A percentile compares a stretch with the other conserved stretches of the same genome.
These are phyloP conservation scores for Manacus vitellinus DNA, from an alignment of 2,113 vertebrate genomes.

Conservation along the genomic window DNA sequence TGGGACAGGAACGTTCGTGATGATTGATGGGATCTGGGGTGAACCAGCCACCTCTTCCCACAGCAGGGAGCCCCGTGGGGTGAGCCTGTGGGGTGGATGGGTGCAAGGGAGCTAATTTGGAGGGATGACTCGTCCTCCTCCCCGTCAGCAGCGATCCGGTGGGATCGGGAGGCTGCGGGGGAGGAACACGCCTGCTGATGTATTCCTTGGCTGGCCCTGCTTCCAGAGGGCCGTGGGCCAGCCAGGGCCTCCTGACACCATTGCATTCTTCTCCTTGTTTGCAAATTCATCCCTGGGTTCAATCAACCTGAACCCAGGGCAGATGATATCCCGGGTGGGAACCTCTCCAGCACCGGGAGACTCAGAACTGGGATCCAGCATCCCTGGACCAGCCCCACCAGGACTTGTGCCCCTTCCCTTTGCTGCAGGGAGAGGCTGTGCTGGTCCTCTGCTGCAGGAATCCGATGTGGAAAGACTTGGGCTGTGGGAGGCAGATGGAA, in stretches of 20 bases:
- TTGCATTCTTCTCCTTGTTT: background rate
- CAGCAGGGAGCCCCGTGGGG: background rate
- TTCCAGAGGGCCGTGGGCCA: background rate
- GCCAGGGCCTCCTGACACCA: background rate
- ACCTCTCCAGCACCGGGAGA: background rate
- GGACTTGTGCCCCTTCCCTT: background rate
- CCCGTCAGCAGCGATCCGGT: background rate
- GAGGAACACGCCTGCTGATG: constrained; percentile 9
- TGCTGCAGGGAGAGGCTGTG: background rate
- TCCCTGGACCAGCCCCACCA: background rate
- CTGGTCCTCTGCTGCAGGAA: background rate
- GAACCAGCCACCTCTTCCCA: background rate
- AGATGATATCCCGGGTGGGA: background rate
- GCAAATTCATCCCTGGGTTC: background rate
- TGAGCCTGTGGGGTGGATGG: background rate
- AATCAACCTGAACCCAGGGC: background rate
- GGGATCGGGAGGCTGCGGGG: background rate
- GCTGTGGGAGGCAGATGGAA: background rate
- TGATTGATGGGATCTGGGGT: background rate
- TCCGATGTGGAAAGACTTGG: background rate
- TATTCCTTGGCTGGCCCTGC: background rate
- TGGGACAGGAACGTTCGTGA: background rate
- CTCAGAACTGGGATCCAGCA: background rate
- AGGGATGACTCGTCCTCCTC: background rate
- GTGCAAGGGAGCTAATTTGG: background rate